A percentile compares a stretch with the other conserved stretches of the same genome.
Evolutionary conservation across 2,888 invertebrate genomes (phyloP).

Genomic region (Teinopalpus imperialis): DNA sequence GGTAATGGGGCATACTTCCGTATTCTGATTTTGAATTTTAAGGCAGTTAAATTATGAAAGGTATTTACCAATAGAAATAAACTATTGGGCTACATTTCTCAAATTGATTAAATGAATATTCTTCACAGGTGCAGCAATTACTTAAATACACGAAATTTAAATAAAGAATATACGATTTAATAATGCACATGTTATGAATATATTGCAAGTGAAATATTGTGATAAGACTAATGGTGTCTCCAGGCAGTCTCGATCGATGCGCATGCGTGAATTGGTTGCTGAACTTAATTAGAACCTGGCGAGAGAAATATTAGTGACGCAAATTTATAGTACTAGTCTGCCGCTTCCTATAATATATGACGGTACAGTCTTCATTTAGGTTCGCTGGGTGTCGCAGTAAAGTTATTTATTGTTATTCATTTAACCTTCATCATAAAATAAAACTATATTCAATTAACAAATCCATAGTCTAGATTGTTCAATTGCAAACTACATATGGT

Average conservation of each 20-base stretch:
- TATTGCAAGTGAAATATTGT: constrained; percentile 43
- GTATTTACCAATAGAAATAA: too few species aligned
- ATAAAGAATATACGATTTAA: constrained; percentile 19
- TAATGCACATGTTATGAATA: constrained; percentile 28
- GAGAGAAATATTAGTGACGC: constrained; percentile 71
- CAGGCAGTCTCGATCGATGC: constrained; percentile 64
- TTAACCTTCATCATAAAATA: neutral
- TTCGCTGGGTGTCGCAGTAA: constrained; percentile 28
- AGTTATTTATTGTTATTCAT: constrained; percentile 28
- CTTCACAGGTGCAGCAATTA: neutral
- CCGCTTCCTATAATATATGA: constrained; percentile 49
- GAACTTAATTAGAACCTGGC: constrained; percentile 68
- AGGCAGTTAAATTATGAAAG: too few species aligned
- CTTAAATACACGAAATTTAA: constrained; percentile 13
- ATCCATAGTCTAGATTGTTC: constrained; percentile 18
- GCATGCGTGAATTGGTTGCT: constrained; percentile 69
- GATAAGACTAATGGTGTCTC: constrained; percentile 70
- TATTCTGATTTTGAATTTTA: too few species aligned
- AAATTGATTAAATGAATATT: too few species aligned
- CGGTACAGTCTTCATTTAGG: constrained; percentile 39
- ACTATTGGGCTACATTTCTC: too few species aligned
- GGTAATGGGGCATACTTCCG: too few species aligned
- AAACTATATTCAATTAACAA: constrained; percentile 24
- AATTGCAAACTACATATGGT: constrained; percentile 7
- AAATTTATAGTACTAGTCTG: constrained; percentile 58